Percentiles rank a stretch among this genome's conserved stretches.
These are phyloP conservation scores for Drosophila niveifrons DNA, from an alignment of 2,888 invertebrate genomes.

Conservation along the genomic window DNA sequence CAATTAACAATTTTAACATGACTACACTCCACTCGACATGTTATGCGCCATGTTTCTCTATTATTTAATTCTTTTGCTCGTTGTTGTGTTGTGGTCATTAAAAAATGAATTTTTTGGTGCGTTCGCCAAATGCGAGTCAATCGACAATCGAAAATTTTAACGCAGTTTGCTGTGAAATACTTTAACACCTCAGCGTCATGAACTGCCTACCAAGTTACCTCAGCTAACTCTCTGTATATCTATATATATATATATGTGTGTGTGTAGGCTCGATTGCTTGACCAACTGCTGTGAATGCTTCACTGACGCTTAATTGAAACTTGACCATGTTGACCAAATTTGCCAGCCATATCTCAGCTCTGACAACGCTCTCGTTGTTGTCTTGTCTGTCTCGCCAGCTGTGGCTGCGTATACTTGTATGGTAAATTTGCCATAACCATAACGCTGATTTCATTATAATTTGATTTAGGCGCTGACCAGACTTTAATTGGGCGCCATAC, in stretches of 20 bases:
- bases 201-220: constrained; percentile 57
- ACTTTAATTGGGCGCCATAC: constrained; percentile 78
- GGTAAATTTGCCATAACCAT: constrained; percentile 83
- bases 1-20: constrained; percentile 84
- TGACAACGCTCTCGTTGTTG: constrained; percentile 13
- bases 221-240: constrained; percentile 25
- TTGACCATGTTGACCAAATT: constrained; percentile 81
- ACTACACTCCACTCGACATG: constrained; percentile 77
- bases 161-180: constrained; percentile 79
- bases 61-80: constrained; percentile 8
- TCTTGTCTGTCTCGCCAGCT: constrained; percentile 33
- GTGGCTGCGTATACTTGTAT: constrained; percentile 70
- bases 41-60: constrained; percentile 27
- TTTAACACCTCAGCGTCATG: constrained; percentile 80
- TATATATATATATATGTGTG: not conserved
- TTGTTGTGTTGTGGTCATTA: constrained; percentile 44
- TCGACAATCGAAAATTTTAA: constrained; percentile 48
- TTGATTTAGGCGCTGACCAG: constrained; percentile 75
- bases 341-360: constrained; percentile 43
- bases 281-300: constrained; percentile 66
- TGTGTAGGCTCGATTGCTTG: constrained; percentile 24
- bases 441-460: constrained; percentile 79
- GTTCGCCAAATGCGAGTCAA: constrained; percentile 51
- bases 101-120: constrained; percentile 42
- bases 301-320: constrained; percentile 74